Evolutionary conservation across 2,888 invertebrate genomes (phyloP), one percentile per base, ranked within the genome.

Genomic region (Meandrusa payeni): DNA sequence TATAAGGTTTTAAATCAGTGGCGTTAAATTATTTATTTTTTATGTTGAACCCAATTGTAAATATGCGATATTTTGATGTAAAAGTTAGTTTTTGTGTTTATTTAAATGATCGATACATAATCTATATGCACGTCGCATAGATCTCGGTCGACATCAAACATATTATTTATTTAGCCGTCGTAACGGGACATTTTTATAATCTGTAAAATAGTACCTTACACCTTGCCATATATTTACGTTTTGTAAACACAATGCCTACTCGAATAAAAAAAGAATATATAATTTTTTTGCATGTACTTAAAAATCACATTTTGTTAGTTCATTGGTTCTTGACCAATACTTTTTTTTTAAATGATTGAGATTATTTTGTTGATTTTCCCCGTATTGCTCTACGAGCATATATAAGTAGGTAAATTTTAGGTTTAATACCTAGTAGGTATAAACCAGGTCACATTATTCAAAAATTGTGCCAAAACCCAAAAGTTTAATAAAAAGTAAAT

Each of bases 381-480:
- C 52, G 49, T 47, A 53, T 40, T 48, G 52, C 42, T 47, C 47
- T 45, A 40, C 50, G 43, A 50, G 40, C 51, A 52, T 50, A 55
- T 76, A 66, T 74, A 77, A 71, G 79, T 80, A 78, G 71, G 59
- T 82, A 82, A 79, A 69, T 54, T 68, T 73, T 80, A 82, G 83
- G 82, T 82, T 82, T 76, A 80, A 63, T 77, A 77, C 82, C 83
- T 75, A 78, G 76, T 72, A 48, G 58, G 54, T 57, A 69, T 83
- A 77, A 76, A 82, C 74, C 82, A 76, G 81, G 87, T 72, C 86
- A 87, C 86, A 87, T 83, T 80, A 77, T 81, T 85, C 78, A 80
- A 77, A 77, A 80, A 77, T 83, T 86, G 87, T 87, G 86, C 86
- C 87, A 87, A 86, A 87, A 82, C 85, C 80, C 83, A 79, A 81